Evolutionary conservation across 2,888 invertebrate genomes (phyloP), one percentile per base, ranked within the genome.

Genomic region (Lycophotia porphyrea): DNA sequence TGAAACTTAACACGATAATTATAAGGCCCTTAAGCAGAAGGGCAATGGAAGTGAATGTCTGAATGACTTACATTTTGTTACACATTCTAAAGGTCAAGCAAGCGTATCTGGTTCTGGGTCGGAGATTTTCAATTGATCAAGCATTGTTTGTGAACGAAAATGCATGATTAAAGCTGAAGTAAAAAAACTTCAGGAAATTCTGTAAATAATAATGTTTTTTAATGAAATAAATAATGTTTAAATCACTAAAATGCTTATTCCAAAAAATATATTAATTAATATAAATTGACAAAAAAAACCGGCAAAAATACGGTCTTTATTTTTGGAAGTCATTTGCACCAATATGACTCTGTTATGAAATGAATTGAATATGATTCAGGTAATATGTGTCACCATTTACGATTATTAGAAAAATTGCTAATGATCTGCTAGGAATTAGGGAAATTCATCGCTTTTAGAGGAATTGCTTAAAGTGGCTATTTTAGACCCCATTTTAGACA

Each of bases 21-120:
- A 39, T 47, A 24, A 39, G 61, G 27, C 27, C 42, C 42, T 64
- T 44, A 64, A 63, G 63, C 9, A 27, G 15, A 0, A 44, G 44
- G 24, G 13, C n/a, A 66, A 65, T 75, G 42, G 5, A 78, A 77
- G 66, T 82, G 36, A 78, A 66, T 61, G 44, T 66, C n/a, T 5
- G 15, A 44, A 42, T 52, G n/a, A 39, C 39, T 34, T 66, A 61
- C 15, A 36, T 47, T 49, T 77, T 34, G 68, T 5, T 47, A 34
- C 27, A 44, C 65, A 60, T 71, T 80, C 3, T 34, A 60, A 80
- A 80, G 73, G 44, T 49, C 39, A 36, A n/a, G n/a, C n/a, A n/a
- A n/a, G n/a, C n/a, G n/a, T n/a, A n/a, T n/a, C n/a, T n/a, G n/a
- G n/a, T n/a, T n/a, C 24, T 8, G 66, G 47, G 18, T 11, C 39